Percentiles rank a stretch among this genome's conserved stretches.
Evolutionary conservation across 2,888 invertebrate genomes (phyloP).

Genomic region (Cheilosia pagana): DNA sequence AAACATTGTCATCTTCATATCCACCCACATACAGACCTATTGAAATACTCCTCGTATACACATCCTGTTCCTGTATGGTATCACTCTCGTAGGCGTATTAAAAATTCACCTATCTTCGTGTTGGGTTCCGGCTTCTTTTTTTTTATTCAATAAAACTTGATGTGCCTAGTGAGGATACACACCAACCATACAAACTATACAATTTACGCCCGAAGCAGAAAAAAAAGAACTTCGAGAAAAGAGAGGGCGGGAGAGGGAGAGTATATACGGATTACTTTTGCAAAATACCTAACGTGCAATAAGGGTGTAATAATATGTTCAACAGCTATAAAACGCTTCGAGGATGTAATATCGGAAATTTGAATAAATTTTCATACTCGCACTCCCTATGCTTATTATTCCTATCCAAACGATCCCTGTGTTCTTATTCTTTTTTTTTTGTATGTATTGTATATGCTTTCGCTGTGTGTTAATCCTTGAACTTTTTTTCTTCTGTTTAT

Average conservation of each 20-base stretch:
- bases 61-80: background rate
- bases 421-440: slow-evolving; percentile 16
- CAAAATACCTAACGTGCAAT: slow-evolving; percentile 61
- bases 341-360: slow-evolving; percentile 76
- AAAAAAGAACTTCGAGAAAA: background rate
- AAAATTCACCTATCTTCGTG: slow-evolving; percentile 58
- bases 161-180: slow-evolving; percentile 50
- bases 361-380: slow-evolving; percentile 73
- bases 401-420: background rate
- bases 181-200: slow-evolving; percentile 10
- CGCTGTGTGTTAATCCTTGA: slow-evolving; percentile 55
- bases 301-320: slow-evolving; percentile 74
- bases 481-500: slow-evolving; percentile 30
- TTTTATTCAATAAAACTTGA: slow-evolving; percentile 66
- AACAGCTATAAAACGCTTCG: slow-evolving; percentile 75
- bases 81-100: slow-evolving; percentile 64
- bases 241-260: background rate
- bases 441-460: slow-evolving; percentile 29
- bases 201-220: slow-evolving; percentile 19
- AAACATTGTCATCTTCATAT: slow-evolving; percentile 71
- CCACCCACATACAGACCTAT: slow-evolving; percentile 33
- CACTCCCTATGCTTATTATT: slow-evolving; percentile 15
- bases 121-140: slow-evolving; percentile 32
- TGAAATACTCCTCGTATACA: slow-evolving; percentile 10
- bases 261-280: slow-evolving; percentile 33